Percentiles rank a stretch among this genome's conserved stretches.
Evolutionary conservation across 2,797 vertebrate species (phyloP).

Genomic region (Telmatherina bonti): DNA sequence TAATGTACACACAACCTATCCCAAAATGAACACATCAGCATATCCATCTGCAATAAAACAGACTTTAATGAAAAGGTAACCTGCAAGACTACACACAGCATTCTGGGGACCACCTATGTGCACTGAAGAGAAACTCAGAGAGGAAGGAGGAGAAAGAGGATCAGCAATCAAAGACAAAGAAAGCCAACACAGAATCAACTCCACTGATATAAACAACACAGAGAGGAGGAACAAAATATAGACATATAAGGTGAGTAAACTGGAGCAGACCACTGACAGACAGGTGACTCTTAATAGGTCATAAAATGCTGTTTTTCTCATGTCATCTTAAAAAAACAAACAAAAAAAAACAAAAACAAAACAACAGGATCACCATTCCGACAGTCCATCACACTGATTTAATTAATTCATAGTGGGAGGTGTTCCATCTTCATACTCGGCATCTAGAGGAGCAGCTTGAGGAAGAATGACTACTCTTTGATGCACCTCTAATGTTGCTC

Average conservation of each 20-base stretch:
- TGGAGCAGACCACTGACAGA: slow-evolving; percentile 78
- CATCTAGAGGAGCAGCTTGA: not conserved
- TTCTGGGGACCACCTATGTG: slow-evolving; percentile 73
- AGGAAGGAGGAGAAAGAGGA: slow-evolving; percentile 32
- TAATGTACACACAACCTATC: slow-evolving; percentile 69
- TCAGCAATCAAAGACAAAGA: slow-evolving; percentile 51
- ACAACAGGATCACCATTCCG: not conserved
- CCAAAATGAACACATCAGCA: slow-evolving; percentile 75
- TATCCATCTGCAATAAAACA: slow-evolving; percentile 69
- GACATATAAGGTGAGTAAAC: slow-evolving; percentile 61
- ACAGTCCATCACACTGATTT: too few species aligned
- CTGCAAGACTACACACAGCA: slow-evolving; percentile 72
- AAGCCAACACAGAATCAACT: slow-evolving; percentile 63
- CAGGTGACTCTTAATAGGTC: slow-evolving; percentile 13
- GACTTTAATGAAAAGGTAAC: slow-evolving; percentile 75
- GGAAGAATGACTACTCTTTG: not conserved
- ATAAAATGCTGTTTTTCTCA: slow-evolving; percentile 29
- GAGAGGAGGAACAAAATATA: slow-evolving; percentile 42
- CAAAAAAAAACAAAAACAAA: too few species aligned
- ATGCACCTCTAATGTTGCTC: not conserved
- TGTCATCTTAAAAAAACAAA: slow-evolving; percentile 7
- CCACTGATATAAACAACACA: slow-evolving; percentile 48
- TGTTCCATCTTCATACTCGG: slow-evolving; percentile 7
- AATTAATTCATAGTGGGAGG: slow-evolving; percentile 23
- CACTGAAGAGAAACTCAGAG: slow-evolving; percentile 64